Evolutionary conservation across 2,797 vertebrate species (phyloP).

Genomic region (Hypotaenidia philippensis): DNA sequence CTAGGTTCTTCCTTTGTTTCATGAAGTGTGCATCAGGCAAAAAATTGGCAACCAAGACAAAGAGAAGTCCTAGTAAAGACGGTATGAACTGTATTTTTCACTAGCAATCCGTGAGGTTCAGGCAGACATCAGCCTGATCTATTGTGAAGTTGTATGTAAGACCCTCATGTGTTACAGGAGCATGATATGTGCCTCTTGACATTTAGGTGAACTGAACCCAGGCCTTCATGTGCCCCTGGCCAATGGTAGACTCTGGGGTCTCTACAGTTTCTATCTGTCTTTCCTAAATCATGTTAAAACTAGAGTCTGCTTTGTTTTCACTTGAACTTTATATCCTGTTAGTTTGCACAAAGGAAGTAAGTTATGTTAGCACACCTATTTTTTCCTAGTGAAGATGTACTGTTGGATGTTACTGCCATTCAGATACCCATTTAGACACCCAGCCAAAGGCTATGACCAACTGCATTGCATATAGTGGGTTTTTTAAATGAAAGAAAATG

Average conservation of each 20-base stretch:
- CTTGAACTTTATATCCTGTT: slow-evolving; percentile 45
- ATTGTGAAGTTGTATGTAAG: background rate
- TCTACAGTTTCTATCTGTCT: background rate
- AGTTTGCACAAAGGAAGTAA: slow-evolving; percentile 38
- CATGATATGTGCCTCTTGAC: background rate
- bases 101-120: background rate
- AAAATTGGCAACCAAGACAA: background rate
- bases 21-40: background rate
- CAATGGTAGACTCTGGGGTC: background rate
- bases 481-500: slow-evolving; percentile 3
- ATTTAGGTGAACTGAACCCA: background rate
- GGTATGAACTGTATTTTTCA: background rate
- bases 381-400: slow-evolving; percentile 1
- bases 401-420: background rate
- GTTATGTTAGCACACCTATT: slow-evolving; percentile 4
- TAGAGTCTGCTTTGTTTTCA: background rate
- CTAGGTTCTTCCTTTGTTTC: background rate
- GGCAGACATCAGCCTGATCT: background rate
- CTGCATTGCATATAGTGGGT: background rate
- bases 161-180: background rate
- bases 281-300: slow-evolving; percentile 16
- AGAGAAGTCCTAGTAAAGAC: background rate
- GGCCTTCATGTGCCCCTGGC: background rate
- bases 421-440: background rate
- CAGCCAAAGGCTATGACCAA: background rate